phyloP scores from a whole-genome alignment of 2,797 vertebrate species.

The Manis crassicaudata region DNA sequence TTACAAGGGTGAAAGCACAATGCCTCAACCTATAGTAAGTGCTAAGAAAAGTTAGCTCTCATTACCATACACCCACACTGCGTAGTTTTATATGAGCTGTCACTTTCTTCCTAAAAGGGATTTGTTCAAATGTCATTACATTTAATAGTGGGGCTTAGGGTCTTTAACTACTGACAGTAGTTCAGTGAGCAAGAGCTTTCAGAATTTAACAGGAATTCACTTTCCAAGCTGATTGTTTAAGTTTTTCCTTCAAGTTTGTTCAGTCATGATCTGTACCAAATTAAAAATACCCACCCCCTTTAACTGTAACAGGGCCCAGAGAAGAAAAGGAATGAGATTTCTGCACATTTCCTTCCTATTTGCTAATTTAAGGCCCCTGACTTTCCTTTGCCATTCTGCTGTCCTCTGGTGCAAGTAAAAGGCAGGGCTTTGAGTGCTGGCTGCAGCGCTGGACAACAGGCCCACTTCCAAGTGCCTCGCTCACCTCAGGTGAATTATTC shows the following conservation, averaged over 20 bases:
- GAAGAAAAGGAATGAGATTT: neutral
- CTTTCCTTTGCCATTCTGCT: neutral
- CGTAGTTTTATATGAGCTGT: neutral
- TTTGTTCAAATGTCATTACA: neutral
- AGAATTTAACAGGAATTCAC: constrained; percentile 27
- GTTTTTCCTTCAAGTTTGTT: neutral
- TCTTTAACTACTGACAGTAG: neutral
- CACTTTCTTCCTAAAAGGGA: constrained; percentile 31
- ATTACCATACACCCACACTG: neutral
- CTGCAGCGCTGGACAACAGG: neutral
- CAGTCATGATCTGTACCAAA: neutral
- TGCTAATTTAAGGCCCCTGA: neutral
- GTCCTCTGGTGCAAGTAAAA: neutral
- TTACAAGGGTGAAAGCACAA: neutral
- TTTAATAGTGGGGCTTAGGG: neutral
- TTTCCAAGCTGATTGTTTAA: neutral
- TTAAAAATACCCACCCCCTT: neutral
- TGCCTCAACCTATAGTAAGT: neutral
- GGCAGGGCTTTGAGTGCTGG: neutral
- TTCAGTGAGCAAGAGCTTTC: neutral
- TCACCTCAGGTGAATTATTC: neutral
- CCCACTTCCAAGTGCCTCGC: neutral
- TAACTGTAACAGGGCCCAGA: neutral
- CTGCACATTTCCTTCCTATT: neutral
- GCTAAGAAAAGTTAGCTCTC: neutral